Evolutionary conservation across 1,140 invertebrate genomes (phyloP).

Genomic region (Mizuhopecten yessoensis): DNA sequence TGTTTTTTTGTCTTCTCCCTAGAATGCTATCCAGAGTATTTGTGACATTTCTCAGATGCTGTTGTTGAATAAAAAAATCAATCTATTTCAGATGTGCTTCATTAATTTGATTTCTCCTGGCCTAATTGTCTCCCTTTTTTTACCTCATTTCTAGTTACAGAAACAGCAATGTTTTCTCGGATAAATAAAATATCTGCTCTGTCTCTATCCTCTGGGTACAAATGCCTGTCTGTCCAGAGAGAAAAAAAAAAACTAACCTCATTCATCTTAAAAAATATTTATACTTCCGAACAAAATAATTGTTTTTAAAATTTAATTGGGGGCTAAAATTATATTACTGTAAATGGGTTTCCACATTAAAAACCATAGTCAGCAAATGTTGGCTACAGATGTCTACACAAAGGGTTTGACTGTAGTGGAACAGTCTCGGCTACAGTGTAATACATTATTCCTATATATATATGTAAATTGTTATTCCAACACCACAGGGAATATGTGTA

Average conservation of each 20-base stretch:
- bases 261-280: no score
- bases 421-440: no score
- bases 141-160: background rate
- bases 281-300: background rate
- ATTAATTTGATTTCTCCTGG: background rate
- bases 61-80: background rate
- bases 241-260: background rate
- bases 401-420: no score
- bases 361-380: no score
- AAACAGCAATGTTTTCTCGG: background rate
- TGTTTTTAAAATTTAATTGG: background rate
- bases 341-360: no score
- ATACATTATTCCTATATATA: background rate
- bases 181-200: background rate
- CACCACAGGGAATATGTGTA: background rate
- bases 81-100: slow-evolving; percentile 2
- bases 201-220: background rate
- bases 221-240: background rate
- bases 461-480: background rate
- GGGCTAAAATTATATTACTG: no score
- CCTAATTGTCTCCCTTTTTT: background rate
- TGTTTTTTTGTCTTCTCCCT: background rate
- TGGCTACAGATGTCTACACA: no score
- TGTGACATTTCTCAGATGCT: slow-evolving; percentile 18
- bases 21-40: background rate